These are phyloP conservation scores for Coelinius sp. DNA, from an alignment of 2,888 invertebrate species.

Conservation along the genomic window DNA sequence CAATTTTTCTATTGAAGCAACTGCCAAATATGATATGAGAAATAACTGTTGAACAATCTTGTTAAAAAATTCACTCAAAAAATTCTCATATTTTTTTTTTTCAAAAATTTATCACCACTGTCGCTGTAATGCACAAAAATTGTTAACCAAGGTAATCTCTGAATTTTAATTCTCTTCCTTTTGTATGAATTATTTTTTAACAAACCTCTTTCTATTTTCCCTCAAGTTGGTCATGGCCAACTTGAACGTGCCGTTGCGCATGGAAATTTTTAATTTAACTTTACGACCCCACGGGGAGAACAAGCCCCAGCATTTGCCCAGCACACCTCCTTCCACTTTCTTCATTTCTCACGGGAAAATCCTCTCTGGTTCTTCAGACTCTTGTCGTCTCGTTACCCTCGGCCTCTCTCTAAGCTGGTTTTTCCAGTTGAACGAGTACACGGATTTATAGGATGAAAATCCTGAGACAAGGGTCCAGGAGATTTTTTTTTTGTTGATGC, in stretches of 20 bases:
- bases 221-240: conserved; percentile 25
- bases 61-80: too few relatives aligned
- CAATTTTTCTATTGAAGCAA: too few relatives aligned
- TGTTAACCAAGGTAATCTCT: too few relatives aligned
- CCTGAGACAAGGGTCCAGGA: not conserved
- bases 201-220: conserved; percentile 28
- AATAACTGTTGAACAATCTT: too few relatives aligned
- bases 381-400: conserved; percentile 43
- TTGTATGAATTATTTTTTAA: not conserved
- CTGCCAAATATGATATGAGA: too few relatives aligned
- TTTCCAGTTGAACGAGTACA: not conserved
- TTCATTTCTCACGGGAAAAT: conserved; percentile 1
- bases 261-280: conserved; percentile 60
- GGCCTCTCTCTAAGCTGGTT: not conserved
- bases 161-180: not conserved
- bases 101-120: too few relatives aligned
- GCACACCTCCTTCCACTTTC: too few relatives aligned
- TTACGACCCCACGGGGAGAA: conserved; percentile 52
- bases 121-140: too few relatives aligned
- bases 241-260: conserved; percentile 41
- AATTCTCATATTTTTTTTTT: too few relatives aligned
- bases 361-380: conserved; percentile 37
- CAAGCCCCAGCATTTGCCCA: conserved; percentile 33
- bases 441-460: conserved; percentile 4
- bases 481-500: too few relatives aligned